These are phyloP conservation scores for Psilanteris sp. DNA, from an alignment of 1,140 invertebrate genomes.

Conservation along the genomic window DNA sequence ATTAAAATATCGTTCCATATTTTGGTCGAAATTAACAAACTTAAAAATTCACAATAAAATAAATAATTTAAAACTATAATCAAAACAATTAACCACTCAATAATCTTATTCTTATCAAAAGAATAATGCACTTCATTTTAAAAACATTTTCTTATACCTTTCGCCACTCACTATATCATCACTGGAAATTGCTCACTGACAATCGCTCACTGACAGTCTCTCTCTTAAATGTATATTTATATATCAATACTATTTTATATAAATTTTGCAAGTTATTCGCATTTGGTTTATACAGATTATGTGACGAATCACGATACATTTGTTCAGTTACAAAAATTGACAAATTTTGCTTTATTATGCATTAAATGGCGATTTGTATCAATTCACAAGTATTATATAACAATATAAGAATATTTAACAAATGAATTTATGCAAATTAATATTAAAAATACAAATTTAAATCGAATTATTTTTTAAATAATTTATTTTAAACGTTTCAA, in stretches of 20 bases:
- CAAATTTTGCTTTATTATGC: too few species aligned
- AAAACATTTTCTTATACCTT: conserved; percentile 30
- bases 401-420: too few species aligned
- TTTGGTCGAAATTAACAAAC: conserved; percentile 44
- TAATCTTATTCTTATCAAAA: conserved; percentile 26
- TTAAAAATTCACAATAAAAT: too few species aligned
- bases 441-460: too few species aligned
- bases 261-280: conserved; percentile 37
- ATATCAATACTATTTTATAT: conserved; percentile 49
- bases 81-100: not conserved
- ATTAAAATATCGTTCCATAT: conserved; percentile 48
- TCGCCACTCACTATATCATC: conserved; percentile 31
- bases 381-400: too few species aligned
- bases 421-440: too few species aligned
- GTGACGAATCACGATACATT: conserved; percentile 38
- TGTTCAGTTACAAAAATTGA: conserved; percentile 45
- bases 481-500: too few species aligned
- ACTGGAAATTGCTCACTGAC: conserved; percentile 53
- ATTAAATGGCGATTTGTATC: too few species aligned
- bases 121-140: conserved; percentile 19
- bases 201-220: conserved; percentile 51
- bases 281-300: conserved; percentile 35
- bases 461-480: too few species aligned
- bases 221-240: conserved; percentile 48
- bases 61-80: too few species aligned